A percentile compares a stretch with the other conserved stretches of the same genome.
Evolutionary conservation across 1,140 invertebrate genomes (phyloP).

Genomic region (Oedothorax gibbosus): DNA sequence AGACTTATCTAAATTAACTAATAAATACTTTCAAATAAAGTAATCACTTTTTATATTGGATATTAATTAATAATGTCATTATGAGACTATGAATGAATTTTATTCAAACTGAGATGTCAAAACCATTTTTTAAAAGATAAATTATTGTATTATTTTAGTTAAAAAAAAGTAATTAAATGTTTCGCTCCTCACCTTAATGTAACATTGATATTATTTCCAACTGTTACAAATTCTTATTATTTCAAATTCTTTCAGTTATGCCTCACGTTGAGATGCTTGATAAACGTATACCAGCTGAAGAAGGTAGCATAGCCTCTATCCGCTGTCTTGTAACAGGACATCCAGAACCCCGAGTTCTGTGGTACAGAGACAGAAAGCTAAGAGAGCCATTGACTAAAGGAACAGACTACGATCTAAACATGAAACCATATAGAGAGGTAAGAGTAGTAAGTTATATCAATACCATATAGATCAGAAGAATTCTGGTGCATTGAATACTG

Average conservation of each 20-base stretch:
- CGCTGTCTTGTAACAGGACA: constrained; percentile 81
- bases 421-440: constrained; percentile 72
- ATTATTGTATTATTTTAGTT: no score
- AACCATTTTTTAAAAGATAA: no score
- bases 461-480: neutral
- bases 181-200: no score
- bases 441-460: constrained; percentile 37
- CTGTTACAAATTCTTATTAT: neutral
- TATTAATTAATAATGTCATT: no score
- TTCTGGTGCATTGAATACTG: neutral
- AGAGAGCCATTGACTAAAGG: constrained; percentile 62
- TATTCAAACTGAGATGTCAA: no score
- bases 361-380: constrained; percentile 75
- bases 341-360: constrained; percentile 81
- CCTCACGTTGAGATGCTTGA: constrained; percentile 69
- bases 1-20: no score
- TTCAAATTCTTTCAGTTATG: constrained; percentile 72
- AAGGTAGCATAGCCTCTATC: constrained; percentile 79
- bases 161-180: no score
- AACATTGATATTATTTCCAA: no score
- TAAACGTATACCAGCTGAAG: constrained; percentile 76
- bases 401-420: constrained; percentile 74
- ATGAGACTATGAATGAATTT: no score
- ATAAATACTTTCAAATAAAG: no score
- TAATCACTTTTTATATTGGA: no score